Conservation (phyloP, 2,888 invertebrate species). For the Protophormia terraenovae region DNA sequence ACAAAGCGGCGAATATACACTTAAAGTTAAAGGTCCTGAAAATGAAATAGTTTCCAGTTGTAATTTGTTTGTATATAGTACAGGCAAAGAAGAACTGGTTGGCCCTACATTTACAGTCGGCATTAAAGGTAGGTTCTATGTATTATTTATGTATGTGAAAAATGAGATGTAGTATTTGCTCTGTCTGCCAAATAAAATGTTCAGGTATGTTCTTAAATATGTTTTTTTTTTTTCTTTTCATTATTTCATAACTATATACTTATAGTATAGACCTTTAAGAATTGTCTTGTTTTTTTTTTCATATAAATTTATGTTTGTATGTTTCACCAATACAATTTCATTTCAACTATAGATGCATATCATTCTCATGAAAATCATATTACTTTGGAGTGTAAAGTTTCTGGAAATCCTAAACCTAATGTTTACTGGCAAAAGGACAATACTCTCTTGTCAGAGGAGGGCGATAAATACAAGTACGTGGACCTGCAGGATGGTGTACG, state of each 20-base stretch:
- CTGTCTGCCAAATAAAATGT: slow-evolving; percentile 45
- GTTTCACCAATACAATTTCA: slow-evolving; percentile 52
- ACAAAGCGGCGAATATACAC: slow-evolving; percentile 90
- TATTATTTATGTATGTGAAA: background rate
- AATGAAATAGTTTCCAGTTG: slow-evolving; percentile 88
- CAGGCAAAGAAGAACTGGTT: slow-evolving; percentile 83
- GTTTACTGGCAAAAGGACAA: slow-evolving; percentile 87
- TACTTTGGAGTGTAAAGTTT: slow-evolving; percentile 88
- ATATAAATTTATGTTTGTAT: slow-evolving; percentile 46
- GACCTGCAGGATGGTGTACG: slow-evolving; percentile 87
- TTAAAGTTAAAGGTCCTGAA: slow-evolving; percentile 88
- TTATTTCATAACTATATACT: slow-evolving; percentile 10
- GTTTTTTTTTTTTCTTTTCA: slow-evolving; percentile 28
- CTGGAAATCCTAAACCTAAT: slow-evolving; percentile 87
- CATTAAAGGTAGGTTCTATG: slow-evolving; percentile 84
- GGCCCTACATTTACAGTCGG: slow-evolving; percentile 89
- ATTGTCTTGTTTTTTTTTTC: background rate
- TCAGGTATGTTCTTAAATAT: slow-evolving; percentile 56
- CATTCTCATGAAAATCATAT: slow-evolving; percentile 87
- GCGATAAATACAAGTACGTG: slow-evolving; percentile 84
- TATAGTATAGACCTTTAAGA: background rate
- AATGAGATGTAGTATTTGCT: slow-evolving; percentile 51
- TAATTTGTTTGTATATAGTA: slow-evolving; percentile 82
- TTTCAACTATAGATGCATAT: slow-evolving; percentile 84
- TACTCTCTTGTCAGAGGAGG: slow-evolving; percentile 83